Evolutionary conservation across 2,797 vertebrate genomes (phyloP).

Genomic region (Melanotaenia nigrans): DNA sequence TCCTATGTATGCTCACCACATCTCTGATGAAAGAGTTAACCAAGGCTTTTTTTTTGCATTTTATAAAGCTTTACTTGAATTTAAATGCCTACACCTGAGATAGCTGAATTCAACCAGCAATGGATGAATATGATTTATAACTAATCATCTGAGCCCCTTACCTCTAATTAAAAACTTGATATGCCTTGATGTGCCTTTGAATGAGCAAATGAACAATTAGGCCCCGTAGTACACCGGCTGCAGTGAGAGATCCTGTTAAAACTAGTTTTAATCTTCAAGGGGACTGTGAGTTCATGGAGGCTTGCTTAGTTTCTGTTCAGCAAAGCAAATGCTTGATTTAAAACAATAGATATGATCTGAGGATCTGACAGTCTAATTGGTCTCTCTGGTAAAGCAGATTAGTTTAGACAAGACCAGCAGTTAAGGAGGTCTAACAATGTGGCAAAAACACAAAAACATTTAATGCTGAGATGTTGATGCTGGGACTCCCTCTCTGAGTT

Average conservation of each 20-base stretch:
- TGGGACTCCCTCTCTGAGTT: neutral
- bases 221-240: neutral
- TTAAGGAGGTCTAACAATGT: constrained; percentile 29
- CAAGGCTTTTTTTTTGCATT: constrained; percentile 9
- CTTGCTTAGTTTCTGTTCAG: constrained; percentile 28
- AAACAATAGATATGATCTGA: constrained; percentile 25
- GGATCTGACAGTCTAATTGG: constrained; percentile 16
- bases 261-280: neutral
- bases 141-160: neutral
- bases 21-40: constrained; percentile 7
- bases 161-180: neutral
- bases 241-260: neutral
- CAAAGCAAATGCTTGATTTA: constrained; percentile 16
- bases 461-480: constrained; percentile 17
- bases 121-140: constrained; percentile 1
- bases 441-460: neutral
- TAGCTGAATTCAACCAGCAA: neutral
- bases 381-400: constrained; percentile 6
- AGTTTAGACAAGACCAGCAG: constrained; percentile 17
- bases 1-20: constrained; percentile 11
- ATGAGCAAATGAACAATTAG: neutral
- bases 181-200: neutral
- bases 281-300: neutral
- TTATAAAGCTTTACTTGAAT: neutral
- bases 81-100: neutral